Conservation (phyloP, 35 echinoderm and acorn worm genomes). For the Eucidaris tribuloides region DNA sequence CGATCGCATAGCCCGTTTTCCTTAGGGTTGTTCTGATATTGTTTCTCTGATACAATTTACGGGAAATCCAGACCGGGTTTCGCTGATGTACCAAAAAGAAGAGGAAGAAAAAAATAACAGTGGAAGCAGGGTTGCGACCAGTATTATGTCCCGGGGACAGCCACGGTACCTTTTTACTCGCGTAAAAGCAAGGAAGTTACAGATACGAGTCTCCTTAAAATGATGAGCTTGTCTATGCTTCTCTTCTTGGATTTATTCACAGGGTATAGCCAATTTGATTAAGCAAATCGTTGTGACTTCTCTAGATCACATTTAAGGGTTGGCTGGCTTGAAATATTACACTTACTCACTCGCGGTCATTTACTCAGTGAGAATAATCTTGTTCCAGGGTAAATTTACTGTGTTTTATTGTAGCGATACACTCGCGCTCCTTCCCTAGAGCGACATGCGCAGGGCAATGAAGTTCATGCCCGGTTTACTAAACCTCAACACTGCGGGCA, state of each 20-base stretch:
- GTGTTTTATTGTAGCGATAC: constrained; percentile 35
- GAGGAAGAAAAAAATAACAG: not conserved
- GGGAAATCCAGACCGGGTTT: not conserved
- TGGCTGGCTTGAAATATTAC: constrained; percentile 35
- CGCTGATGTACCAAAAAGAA: not conserved
- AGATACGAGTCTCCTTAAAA: constrained; percentile 18
- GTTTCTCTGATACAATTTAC: constrained; percentile 34
- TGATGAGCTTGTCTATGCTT: constrained; percentile 1
- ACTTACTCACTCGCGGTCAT: constrained; percentile 29
- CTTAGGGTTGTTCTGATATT: constrained; percentile 19
- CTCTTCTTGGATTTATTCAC: constrained; percentile 6
- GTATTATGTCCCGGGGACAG: constrained; percentile 27
- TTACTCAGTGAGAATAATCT: constrained; percentile 28
- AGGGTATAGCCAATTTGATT: constrained; percentile 38
- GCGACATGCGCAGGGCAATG: constrained; percentile 9
- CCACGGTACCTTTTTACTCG: constrained; percentile 2
- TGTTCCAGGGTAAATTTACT: constrained; percentile 32
- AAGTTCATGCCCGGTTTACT: constrained; percentile 1
- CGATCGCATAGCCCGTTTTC: constrained; percentile 11
- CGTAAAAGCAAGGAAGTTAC: constrained; percentile 16
- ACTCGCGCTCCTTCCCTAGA: not conserved
- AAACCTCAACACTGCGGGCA: too few relatives aligned
- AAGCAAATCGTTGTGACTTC: constrained; percentile 36
- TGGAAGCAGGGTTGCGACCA: not conserved
- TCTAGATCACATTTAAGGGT: not conserved